Conservation (phyloP, 2,113 vertebrate genomes). For the Lipotes vexillifer region DNA sequence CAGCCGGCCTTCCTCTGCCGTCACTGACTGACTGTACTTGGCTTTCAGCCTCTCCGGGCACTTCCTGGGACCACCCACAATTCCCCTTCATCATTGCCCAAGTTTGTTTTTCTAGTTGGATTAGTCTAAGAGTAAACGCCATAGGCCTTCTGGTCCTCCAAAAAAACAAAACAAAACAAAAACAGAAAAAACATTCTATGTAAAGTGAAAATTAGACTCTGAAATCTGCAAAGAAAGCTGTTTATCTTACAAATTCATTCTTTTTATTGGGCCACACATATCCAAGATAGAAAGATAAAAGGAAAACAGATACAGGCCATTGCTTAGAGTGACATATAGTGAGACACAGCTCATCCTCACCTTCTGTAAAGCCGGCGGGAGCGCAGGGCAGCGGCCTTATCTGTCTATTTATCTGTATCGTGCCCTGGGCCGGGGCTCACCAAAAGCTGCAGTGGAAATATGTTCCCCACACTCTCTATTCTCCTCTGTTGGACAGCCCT, state of each 20-base stretch:
- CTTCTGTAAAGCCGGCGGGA: slow-evolving; percentile 62
- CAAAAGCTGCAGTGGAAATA: slow-evolving; percentile 45
- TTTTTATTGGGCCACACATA: slow-evolving; percentile 86
- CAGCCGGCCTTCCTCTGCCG: slow-evolving; percentile 61
- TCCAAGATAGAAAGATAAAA: slow-evolving; percentile 82
- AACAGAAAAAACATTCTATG: slow-evolving; percentile 72
- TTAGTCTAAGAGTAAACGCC: slow-evolving; percentile 82
- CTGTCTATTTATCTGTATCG: slow-evolving; percentile 67
- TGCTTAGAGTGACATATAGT: slow-evolving; percentile 74
- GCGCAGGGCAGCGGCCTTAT: slow-evolving; percentile 47
- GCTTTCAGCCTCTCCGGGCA: slow-evolving; percentile 75
- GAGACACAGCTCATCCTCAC: slow-evolving; percentile 66
- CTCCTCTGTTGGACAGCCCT: not conserved
- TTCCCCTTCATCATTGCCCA: slow-evolving; percentile 75
- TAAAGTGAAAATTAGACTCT: slow-evolving; percentile 85
- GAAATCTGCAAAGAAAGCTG: slow-evolving; percentile 84
- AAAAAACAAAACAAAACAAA: slow-evolving; percentile 33
- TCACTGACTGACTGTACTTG: slow-evolving; percentile 67
- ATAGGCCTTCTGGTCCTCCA: slow-evolving; percentile 72
- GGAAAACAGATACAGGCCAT: slow-evolving; percentile 75
- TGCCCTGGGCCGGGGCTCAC: slow-evolving; percentile 39
- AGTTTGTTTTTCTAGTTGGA: slow-evolving; percentile 84
- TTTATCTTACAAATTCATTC: slow-evolving; percentile 87
- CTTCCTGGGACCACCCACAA: slow-evolving; percentile 83
- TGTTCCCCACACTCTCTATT: not conserved